phyloP scores from a whole-genome alignment of 2,888 invertebrate species.

The Onchidella celtica region DNA sequence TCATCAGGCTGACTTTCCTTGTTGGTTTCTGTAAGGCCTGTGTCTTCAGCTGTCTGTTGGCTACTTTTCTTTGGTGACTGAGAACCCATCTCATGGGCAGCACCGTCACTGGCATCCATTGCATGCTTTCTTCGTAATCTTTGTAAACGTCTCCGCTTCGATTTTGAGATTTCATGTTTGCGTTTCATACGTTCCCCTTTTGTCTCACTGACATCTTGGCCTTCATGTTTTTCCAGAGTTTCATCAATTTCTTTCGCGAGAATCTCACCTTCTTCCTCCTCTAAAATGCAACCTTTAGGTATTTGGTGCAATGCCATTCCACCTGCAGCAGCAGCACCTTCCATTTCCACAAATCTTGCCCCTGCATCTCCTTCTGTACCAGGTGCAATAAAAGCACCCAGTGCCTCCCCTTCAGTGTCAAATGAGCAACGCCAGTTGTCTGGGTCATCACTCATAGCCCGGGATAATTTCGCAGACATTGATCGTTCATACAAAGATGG shows the following conservation, averaged over 20 bases:
- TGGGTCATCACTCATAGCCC: constrained; percentile 41
- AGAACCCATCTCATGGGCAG: background rate
- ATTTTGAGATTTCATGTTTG: constrained; percentile 29
- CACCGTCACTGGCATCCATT: background rate
- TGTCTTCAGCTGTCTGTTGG: too few relatives aligned
- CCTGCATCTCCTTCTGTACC: too few relatives aligned
- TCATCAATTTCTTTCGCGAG: too few relatives aligned
- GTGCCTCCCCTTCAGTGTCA: background rate
- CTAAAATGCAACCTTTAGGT: too few relatives aligned
- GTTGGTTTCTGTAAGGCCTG: too few relatives aligned
- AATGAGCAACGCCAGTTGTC: background rate
- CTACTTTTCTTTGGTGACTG: background rate
- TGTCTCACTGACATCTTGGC: too few relatives aligned
- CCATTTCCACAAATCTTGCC: too few relatives aligned
- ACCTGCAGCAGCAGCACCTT: too few relatives aligned
- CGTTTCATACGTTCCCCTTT: background rate
- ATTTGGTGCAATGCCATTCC: too few relatives aligned
- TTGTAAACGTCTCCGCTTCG: constrained; percentile 34
- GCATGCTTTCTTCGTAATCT: constrained; percentile 26
- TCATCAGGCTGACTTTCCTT: background rate
- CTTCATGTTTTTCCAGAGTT: background rate
- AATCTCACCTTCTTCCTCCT: too few relatives aligned
- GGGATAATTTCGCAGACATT: constrained; percentile 53
- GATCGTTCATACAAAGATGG: constrained; percentile 54
- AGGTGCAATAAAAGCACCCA: background rate